Conservation (phyloP, 2,113 vertebrate species). For the Sterrhoptilus dennistouni region DNA sequence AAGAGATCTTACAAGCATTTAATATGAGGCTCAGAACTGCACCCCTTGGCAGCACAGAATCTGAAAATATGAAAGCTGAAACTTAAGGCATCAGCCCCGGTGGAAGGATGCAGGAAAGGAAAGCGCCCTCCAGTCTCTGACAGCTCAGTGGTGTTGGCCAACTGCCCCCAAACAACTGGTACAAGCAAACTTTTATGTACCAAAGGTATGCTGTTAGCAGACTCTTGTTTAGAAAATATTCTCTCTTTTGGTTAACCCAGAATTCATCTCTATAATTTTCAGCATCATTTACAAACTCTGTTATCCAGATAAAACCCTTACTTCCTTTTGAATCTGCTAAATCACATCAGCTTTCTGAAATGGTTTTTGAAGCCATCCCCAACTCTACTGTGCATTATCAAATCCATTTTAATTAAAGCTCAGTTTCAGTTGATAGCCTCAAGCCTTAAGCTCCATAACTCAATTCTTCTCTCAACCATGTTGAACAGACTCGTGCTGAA, state of each 20-base stretch:
- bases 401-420: slow-evolving; percentile 64
- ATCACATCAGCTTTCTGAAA: background rate
- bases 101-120: background rate
- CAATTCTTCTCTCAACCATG: slow-evolving; percentile 28
- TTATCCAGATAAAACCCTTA: background rate
- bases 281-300: background rate
- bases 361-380: slow-evolving; percentile 3
- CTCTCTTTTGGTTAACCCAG: background rate
- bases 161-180: background rate
- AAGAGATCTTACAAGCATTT: no score
- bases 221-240: background rate
- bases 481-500: background rate
- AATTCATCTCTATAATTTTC: background rate
- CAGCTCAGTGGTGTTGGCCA: background rate
- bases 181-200: background rate
- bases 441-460: slow-evolving; percentile 21
- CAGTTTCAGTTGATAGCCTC: slow-evolving; percentile 57
- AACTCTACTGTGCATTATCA: background rate
- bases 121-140: background rate
- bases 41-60: no score
- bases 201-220: background rate
- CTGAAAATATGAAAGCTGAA: no score
- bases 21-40: no score
- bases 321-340: slow-evolving; percentile 10
- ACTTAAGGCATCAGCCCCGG: no score